phyloP scores from a whole-genome alignment of 2,888 invertebrate species.

The Electrophaes corylata region DNA sequence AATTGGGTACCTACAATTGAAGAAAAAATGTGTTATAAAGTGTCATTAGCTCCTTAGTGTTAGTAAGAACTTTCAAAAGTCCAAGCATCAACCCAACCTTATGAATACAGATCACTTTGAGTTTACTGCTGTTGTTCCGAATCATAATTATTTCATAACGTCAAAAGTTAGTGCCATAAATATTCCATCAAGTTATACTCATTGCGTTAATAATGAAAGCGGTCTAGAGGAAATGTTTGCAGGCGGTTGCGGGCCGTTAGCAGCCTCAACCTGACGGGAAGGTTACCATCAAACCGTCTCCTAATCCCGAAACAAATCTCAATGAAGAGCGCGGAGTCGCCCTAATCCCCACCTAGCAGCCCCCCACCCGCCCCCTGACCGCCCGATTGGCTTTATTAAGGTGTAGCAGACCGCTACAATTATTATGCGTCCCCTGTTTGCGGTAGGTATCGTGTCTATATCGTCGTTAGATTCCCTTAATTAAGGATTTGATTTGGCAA shows the following conservation, averaged over 20 bases:
- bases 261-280: constrained; percentile 60
- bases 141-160: constrained; percentile 61
- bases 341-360: constrained; percentile 63
- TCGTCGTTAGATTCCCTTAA: constrained; percentile 78
- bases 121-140: constrained; percentile 51
- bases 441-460: constrained; percentile 78
- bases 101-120: constrained; percentile 34
- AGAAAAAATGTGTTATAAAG: background rate
- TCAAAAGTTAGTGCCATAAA: constrained; percentile 64
- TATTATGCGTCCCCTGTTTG: constrained; percentile 84
- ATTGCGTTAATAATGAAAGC: constrained; percentile 62
- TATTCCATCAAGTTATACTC: constrained; percentile 64
- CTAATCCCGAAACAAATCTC: constrained; percentile 84
- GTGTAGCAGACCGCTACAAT: constrained; percentile 84
- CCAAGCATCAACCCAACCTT: constrained; percentile 21
- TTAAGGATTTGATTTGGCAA: constrained; percentile 78
- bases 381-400: constrained; percentile 83
- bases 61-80: constrained; percentile 8
- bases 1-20: background rate
- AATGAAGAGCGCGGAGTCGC: constrained; percentile 80
- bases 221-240: constrained; percentile 58
- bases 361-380: constrained; percentile 53
- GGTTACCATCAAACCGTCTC: constrained; percentile 77
- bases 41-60: background rate
- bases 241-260: constrained; percentile 58